Percentiles rank a stretch among this genome's conserved stretches.
These are phyloP conservation scores for Plutomurus gul DNA, from an alignment of 1,140 invertebrate genomes.

Conservation along the genomic window DNA sequence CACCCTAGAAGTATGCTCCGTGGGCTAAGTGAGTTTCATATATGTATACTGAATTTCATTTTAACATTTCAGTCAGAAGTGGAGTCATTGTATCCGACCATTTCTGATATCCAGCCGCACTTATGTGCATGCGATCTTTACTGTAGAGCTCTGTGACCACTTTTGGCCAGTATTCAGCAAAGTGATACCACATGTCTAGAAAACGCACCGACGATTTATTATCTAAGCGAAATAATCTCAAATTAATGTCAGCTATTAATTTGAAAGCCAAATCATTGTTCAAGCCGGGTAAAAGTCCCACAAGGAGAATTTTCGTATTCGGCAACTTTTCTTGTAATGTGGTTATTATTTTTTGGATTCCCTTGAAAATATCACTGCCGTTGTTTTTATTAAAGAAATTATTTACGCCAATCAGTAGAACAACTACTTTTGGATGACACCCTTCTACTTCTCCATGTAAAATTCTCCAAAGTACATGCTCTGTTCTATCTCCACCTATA, in stretches of 20 bases:
- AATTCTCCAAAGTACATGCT: constrained; percentile 51
- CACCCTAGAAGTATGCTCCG: too few relatives aligned
- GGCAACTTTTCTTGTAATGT: constrained; percentile 11
- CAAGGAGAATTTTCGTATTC: neutral
- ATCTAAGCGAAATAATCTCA: neutral
- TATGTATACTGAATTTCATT: too few relatives aligned
- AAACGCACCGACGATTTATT: neutral
- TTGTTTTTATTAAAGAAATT: neutral
- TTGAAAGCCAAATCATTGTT: neutral
- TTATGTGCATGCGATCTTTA: neutral
- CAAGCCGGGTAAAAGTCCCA: neutral
- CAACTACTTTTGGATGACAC: neutral
- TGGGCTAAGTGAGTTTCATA: too few relatives aligned
- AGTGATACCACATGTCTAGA: constrained; percentile 29
- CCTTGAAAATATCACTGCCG: neutral
- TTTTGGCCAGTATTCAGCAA: neutral
- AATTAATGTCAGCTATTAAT: neutral
- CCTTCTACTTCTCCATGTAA: constrained; percentile 12
- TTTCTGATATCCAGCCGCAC: constrained; percentile 14
- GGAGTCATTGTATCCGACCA: constrained; percentile 33
- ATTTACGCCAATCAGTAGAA: neutral
- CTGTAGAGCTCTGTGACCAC: neutral
- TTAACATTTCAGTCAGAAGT: neutral
- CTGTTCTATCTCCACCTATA: constrained; percentile 14
- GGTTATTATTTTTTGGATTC: neutral